Conservation (phyloP, 2,888 invertebrate species). For the Drosophila neutralis region DNA sequence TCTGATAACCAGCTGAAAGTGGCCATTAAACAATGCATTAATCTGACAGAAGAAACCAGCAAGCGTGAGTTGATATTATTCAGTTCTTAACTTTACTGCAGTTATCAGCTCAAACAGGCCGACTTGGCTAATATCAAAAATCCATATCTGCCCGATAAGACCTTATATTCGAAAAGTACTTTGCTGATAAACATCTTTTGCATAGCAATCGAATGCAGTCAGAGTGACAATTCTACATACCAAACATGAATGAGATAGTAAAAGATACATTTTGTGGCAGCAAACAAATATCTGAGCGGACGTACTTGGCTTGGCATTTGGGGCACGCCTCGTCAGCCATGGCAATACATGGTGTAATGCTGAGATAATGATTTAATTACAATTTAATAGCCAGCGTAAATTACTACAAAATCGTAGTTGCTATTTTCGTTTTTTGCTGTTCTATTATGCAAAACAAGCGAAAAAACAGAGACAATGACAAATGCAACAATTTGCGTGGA, state of each 20-base stretch:
- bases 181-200: neutral
- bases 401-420: slow-evolving; percentile 13
- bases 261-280: slow-evolving; percentile 10
- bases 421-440: neutral
- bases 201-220: neutral
- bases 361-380: slow-evolving; percentile 74
- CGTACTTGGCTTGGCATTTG: slow-evolving; percentile 56
- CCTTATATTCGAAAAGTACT: neutral
- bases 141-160: neutral
- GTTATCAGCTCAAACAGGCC: neutral
- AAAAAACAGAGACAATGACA: neutral
- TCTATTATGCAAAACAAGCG: neutral
- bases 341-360: slow-evolving; percentile 17
- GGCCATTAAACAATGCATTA: slow-evolving; percentile 5
- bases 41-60: slow-evolving; percentile 4
- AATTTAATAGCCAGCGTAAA: slow-evolving; percentile 47
- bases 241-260: neutral
- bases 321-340: slow-evolving; percentile 35
- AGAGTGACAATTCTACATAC: neutral
- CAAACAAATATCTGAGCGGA: slow-evolving; percentile 48
- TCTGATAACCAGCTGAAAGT: slow-evolving; percentile 18
- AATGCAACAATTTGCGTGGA: neutral
- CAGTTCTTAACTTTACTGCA: neutral
- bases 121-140: neutral
- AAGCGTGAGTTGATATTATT: neutral